These are phyloP conservation scores for Dasyurus viverrinus DNA, from an alignment of 2,113 vertebrate species.

Conservation along the genomic window DNA sequence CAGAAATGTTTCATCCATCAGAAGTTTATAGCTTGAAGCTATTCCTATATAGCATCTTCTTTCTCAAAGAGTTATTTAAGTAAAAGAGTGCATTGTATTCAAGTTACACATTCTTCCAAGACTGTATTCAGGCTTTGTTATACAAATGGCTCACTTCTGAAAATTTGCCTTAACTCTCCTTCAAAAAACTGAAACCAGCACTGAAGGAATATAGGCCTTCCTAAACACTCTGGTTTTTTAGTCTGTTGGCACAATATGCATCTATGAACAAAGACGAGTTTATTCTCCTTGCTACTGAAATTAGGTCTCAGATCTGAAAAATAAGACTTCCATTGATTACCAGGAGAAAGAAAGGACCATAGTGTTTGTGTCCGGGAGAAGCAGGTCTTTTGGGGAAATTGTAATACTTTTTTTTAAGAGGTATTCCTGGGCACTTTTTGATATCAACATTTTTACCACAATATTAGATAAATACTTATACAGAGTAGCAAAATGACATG, in stretches of 20 bases:
- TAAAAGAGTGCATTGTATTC: not conserved
- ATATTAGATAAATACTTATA: not conserved
- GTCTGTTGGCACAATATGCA: not conserved
- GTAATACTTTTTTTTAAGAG: not conserved
- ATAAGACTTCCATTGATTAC: not conserved
- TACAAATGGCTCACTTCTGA: not conserved
- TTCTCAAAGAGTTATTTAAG: constrained; percentile 1
- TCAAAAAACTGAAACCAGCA: not conserved
- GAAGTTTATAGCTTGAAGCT: not conserved
- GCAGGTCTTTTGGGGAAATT: not conserved
- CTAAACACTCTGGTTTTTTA: not conserved
- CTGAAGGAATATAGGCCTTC: not conserved
- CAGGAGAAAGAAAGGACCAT: not conserved
- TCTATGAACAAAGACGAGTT: not conserved
- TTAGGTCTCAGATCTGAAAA: not conserved
- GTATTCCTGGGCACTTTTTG: not conserved
- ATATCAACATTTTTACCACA: constrained; percentile 15
- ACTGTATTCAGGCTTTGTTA: not conserved
- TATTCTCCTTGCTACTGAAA: not conserved
- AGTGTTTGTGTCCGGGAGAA: not conserved
- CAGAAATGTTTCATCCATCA: not conserved
- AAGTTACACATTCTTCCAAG: not conserved
- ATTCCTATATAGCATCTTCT: not conserved
- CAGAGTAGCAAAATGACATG: not conserved
- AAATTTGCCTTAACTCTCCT: not conserved